A percentile compares a stretch with the other conserved stretches of the same genome.
phyloP scores from a whole-genome alignment of 2,888 invertebrate genomes.

The Bibio marci region DNA sequence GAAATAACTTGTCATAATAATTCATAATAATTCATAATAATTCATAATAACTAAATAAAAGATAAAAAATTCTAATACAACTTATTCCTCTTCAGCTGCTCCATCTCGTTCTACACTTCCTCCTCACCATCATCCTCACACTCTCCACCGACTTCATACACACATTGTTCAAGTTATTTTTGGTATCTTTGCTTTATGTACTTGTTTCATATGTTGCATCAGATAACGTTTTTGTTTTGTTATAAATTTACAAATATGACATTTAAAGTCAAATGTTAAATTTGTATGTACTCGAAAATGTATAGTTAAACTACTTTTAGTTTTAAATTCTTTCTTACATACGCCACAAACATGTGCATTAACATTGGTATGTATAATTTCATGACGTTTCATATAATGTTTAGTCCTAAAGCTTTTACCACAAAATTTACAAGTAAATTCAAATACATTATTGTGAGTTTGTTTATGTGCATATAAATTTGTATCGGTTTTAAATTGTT shows the following conservation, averaged over 20 bases:
- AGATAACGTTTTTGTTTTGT: conserved; percentile 37
- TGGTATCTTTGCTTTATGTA: no score
- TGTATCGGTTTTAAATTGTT: conserved; percentile 32
- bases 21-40: no score
- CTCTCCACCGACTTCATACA: no score
- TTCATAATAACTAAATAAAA: no score
- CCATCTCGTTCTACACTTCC: no score
- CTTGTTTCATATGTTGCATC: no score
- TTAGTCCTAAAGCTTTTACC: conserved; percentile 33
- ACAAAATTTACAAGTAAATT: conserved; percentile 29
- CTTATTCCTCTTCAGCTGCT: no score
- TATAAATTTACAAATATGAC: conserved; percentile 27
- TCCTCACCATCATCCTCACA: no score
- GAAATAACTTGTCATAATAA: no score
- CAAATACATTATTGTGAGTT: conserved; percentile 30
- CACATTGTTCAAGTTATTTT: no score
- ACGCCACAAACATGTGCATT: conserved; percentile 26
- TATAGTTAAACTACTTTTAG: conserved; percentile 29
- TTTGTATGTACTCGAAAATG: conserved; percentile 33
- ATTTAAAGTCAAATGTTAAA: conserved; percentile 25
- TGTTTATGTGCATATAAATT: conserved; percentile 34
- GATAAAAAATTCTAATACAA: no score
- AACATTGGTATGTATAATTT: conserved; percentile 28
- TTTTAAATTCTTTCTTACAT: conserved; percentile 31
- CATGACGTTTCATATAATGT: conserved; percentile 30